These are phyloP conservation scores for Zenarchopterus dispar DNA, from an alignment of 2,797 vertebrate species.

Conservation along the genomic window DNA sequence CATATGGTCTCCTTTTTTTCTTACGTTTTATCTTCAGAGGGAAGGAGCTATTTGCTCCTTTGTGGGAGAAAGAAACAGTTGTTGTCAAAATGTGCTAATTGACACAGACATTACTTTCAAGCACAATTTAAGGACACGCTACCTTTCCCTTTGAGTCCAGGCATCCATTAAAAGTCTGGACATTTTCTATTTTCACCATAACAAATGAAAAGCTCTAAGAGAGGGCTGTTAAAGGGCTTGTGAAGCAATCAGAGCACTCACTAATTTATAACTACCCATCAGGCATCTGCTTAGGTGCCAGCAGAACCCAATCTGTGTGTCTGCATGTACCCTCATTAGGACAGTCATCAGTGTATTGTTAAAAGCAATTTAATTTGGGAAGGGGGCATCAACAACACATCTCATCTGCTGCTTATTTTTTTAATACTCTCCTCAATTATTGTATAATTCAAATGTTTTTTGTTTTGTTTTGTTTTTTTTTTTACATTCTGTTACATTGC, in stretches of 20 bases:
- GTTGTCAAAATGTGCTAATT: conserved; percentile 61
- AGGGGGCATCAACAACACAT: conserved; percentile 38
- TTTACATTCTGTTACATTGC: neutral
- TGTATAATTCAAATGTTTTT: conserved; percentile 3
- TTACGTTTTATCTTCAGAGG: too few species aligned
- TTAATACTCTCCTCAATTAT: conserved; percentile 23
- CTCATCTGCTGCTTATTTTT: conserved; percentile 37
- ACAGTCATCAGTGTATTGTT: conserved; percentile 42
- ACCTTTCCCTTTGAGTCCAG: conserved; percentile 30
- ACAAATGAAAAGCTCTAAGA: conserved; percentile 53
- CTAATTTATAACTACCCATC: conserved; percentile 69
- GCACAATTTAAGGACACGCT: conserved; percentile 36
- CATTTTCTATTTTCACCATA: conserved; percentile 35
- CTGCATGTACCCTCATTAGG: conserved; percentile 47
- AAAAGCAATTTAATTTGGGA: conserved; percentile 20
- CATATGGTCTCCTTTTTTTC: too few species aligned
- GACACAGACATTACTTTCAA: conserved; percentile 39
- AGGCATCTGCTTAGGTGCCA: conserved; percentile 52
- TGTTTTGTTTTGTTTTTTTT: too few species aligned
- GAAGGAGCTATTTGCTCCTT: neutral
- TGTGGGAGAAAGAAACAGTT: neutral
- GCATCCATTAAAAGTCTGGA: conserved; percentile 36
- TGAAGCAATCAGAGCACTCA: conserved; percentile 52
- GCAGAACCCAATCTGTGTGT: conserved; percentile 38
- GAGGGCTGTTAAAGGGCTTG: conserved; percentile 36